Percentiles rank a stretch among this genome's conserved stretches.
phyloP scores from a whole-genome alignment of 2,888 invertebrate genomes.

The Pelosia muscerda region DNA sequence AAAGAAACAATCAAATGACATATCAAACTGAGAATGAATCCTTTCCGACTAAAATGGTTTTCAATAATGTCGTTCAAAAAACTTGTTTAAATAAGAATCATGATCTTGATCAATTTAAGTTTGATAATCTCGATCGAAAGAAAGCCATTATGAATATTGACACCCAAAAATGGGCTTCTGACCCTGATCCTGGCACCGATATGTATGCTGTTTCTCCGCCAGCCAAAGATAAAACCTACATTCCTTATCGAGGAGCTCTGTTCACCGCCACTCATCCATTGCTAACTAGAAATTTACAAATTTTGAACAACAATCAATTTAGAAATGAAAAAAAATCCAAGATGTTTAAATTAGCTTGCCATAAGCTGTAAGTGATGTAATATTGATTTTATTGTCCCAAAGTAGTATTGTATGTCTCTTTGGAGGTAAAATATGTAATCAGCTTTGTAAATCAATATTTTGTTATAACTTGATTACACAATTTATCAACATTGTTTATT shows the following conservation, averaged over 20 bases:
- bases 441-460: background rate
- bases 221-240: conserved; percentile 41
- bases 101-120: conserved; percentile 57
- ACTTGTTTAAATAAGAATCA: conserved; percentile 45
- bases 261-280: conserved; percentile 37
- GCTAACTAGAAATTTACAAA: conserved; percentile 58
- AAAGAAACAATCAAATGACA: conserved; percentile 37
- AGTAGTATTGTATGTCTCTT: conserved; percentile 2
- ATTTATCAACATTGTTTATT: conserved; percentile 6
- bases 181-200: conserved; percentile 45
- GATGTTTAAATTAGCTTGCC: conserved; percentile 79
- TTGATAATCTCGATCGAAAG: conserved; percentile 64
- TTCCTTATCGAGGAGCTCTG: conserved; percentile 34
- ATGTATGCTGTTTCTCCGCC: conserved; percentile 32
- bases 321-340: conserved; percentile 72
- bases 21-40: conserved; percentile 53
- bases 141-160: conserved; percentile 64
- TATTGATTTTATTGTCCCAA: conserved; percentile 17
- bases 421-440: conserved; percentile 1
- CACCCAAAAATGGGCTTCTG: conserved; percentile 55
- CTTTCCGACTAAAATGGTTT: conserved; percentile 61
- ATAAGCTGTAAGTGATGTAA: conserved; percentile 60
- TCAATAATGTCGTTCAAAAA: conserved; percentile 64
- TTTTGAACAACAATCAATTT: conserved; percentile 57
- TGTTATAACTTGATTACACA: conserved; percentile 3